These are phyloP conservation scores for Frankliniella fusca DNA, from an alignment of 2,888 invertebrate species.

Conservation along the genomic window DNA sequence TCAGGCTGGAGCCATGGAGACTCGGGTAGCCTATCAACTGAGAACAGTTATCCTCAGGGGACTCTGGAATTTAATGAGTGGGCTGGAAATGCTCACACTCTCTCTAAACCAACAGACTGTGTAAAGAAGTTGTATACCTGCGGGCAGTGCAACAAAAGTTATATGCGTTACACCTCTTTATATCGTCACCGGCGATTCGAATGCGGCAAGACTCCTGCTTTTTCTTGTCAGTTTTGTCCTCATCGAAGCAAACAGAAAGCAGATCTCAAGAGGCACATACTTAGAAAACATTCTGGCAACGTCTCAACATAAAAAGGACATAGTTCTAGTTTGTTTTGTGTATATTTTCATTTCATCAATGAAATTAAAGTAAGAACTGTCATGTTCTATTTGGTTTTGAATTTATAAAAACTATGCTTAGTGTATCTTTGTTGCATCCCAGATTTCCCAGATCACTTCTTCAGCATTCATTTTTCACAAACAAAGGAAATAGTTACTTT, in stretches of 20 bases:
- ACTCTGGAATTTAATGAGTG: no score
- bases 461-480: no score
- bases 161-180: not conserved
- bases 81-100: no score
- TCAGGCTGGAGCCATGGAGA: not conserved
- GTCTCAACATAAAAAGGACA: not conserved
- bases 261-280: conserved; percentile 47
- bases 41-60: not conserved
- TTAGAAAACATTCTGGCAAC: conserved; percentile 48
- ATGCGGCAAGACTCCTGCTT: not conserved
- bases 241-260: not conserved
- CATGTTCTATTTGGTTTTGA: not conserved
- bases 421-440: not conserved
- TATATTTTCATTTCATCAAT: not conserved
- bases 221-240: not conserved
- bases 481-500: no score
- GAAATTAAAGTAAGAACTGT: not conserved
- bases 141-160: not conserved
- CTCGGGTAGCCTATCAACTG: not conserved
- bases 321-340: not conserved
- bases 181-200: not conserved
- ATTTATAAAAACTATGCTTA: not conserved
- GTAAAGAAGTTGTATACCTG: not conserved
- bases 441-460: no score
- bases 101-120: no score